Evolutionary conservation across 2,113 vertebrate species (phyloP), one percentile per base, ranked within the genome.

Genomic region (Oreochromis aureus): DNA sequence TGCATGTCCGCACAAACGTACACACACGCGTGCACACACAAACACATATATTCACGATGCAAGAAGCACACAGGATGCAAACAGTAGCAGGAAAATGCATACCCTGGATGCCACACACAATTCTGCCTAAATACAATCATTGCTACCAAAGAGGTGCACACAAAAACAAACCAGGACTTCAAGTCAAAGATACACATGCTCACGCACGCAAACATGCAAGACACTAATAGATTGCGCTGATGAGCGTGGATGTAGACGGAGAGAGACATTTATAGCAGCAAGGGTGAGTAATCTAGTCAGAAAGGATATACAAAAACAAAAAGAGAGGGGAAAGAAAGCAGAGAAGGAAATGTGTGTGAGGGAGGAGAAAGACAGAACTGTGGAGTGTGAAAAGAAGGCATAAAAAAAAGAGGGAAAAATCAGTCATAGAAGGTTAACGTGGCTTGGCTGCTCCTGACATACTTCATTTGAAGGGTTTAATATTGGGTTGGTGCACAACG

Each of bases 381-480:
- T 93, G 85, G 71, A 86, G 84, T 93, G 91, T 90, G 88, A 93
- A 91, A 69, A 76, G 88, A 83, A 87, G 85, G 85, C 48, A 54
- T 90, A 81, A 87, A 92, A 66, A 85, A 84, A 88, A 41, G 10
- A 66, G 32, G 63, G 61, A 18, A 41, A 90, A 85, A 92, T 88
- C 80, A 46, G 81, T 83, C 84, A 87, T 63, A 84, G 85, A 86
- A 88, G 87, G 89, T 89, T 94, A 92, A 92, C 76, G 69, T 91
- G 86, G 91, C 83, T 88, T 88, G 84, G 83, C 82, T 92, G 76
- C 85, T 58, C 32, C 76, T 89, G 83, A 93, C 87, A 90, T 82
- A 83, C 44, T 83, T 88, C 83, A 90, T 92, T 91, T 89, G 27
- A 89, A 59, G 44, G 80, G 83, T 93, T 91, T 92, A 92, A 91